phyloP scores from a whole-genome alignment of 2,888 invertebrate genomes.

The Malthinus seriepunctatus region DNA sequence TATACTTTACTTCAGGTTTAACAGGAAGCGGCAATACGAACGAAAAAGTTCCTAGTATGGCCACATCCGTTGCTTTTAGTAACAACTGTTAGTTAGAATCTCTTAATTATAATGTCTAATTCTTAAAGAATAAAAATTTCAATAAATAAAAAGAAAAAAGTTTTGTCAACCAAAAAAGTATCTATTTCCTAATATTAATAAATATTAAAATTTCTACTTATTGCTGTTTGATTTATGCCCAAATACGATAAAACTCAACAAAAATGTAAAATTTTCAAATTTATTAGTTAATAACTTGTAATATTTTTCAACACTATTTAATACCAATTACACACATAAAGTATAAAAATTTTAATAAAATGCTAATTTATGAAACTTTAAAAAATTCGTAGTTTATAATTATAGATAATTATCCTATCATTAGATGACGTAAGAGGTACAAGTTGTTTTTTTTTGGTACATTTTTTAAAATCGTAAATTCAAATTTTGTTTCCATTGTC shows the following conservation, averaged over 20 bases:
- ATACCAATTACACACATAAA: constrained; percentile 1
- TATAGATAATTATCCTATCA: constrained; percentile 7
- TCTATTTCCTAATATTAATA: background rate
- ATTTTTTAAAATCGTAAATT: constrained; percentile 8
- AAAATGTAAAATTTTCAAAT: background rate
- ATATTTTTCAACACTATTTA: constrained; percentile 4
- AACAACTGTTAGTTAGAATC: no score
- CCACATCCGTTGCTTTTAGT: no score
- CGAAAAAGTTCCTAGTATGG: no score
- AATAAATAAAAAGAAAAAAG: constrained; percentile 1
- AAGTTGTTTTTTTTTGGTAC: background rate
- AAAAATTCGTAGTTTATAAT: constrained; percentile 3
- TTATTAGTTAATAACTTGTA: background rate
- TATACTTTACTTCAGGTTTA: no score
- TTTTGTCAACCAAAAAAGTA: background rate
- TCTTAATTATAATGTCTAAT: no score
- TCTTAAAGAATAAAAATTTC: background rate
- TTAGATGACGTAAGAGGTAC: constrained; percentile 7
- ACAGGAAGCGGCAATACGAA: no score
- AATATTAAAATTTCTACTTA: constrained; percentile 1
- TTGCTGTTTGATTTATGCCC: constrained; percentile 1
- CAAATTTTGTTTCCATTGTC: constrained; percentile 19
- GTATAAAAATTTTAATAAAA: constrained; percentile 4
- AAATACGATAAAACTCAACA: background rate
- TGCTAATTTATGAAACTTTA: constrained; percentile 4